Evolutionary conservation across 2,113 vertebrate genomes (phyloP).

Genomic region (Hemiscyllium ocellatum): DNA sequence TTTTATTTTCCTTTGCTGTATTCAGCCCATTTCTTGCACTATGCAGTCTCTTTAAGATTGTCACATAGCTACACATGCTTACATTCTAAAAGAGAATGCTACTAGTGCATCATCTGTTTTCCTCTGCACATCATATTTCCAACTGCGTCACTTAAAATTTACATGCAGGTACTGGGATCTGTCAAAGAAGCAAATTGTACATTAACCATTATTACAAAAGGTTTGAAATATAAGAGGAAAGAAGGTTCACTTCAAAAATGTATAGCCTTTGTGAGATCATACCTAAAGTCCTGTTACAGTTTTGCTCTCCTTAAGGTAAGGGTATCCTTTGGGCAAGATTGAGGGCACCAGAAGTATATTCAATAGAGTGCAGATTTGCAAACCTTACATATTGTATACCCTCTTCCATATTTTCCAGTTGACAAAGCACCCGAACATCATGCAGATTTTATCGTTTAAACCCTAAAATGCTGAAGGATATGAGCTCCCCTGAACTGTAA

Average conservation of each 20-base stretch:
- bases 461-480: neutral
- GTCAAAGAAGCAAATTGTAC: neutral
- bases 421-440: neutral
- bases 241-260: neutral
- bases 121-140: neutral
- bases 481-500: neutral
- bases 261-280: neutral
- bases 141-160: neutral
- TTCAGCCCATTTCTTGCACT: neutral
- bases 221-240: neutral
- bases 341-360: neutral
- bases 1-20: neutral
- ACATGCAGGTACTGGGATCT: neutral
- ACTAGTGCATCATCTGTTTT: neutral
- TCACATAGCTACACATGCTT: neutral
- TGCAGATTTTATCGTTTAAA: neutral
- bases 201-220: neutral
- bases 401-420: neutral
- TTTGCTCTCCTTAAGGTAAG: neutral
- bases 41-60: neutral
- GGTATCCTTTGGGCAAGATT: neutral
- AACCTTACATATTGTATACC: neutral
- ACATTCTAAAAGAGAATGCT: neutral
- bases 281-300: neutral
- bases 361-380: neutral